Evolutionary conservation across 2,888 invertebrate species (phyloP).

Genomic region (Vandiemenella viatica): DNA sequence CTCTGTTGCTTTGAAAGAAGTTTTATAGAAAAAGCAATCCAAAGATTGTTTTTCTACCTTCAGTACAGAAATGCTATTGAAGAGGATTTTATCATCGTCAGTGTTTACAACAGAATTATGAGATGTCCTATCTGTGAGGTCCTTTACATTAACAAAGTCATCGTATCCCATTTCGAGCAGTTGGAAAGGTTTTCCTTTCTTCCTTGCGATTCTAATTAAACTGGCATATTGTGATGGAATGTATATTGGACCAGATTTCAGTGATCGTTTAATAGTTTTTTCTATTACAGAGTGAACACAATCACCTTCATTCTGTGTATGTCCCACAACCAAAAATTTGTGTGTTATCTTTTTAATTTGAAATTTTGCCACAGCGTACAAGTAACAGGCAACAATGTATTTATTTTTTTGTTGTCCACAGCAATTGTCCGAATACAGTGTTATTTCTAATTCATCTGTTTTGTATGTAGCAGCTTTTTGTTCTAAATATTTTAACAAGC

Average conservation of each 20-base stretch:
- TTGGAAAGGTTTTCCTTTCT: slow-evolving; percentile 2
- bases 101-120: too few species aligned
- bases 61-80: slow-evolving; percentile 3
- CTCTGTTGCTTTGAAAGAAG: background rate
- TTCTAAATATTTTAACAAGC: background rate
- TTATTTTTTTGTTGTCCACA: slow-evolving; percentile 1
- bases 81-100: slow-evolving; percentile 2
- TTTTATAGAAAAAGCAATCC: background rate
- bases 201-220: slow-evolving; percentile 5
- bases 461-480: background rate
- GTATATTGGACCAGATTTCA: background rate
- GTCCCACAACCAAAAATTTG: background rate
- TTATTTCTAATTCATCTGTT: background rate
- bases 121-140: too few species aligned
- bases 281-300: too few species aligned
- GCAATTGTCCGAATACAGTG: slow-evolving; percentile 2
- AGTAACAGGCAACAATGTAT: slow-evolving; percentile 4
- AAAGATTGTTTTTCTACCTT: slow-evolving; percentile 5
- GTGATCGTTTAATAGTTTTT: background rate
- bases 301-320: slow-evolving; percentile 1
- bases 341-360: slow-evolving; percentile 1
- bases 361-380: background rate
- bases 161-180: slow-evolving; percentile 4
- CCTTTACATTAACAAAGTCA: too few species aligned
- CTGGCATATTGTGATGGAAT: background rate